These are phyloP conservation scores for Metridium senile DNA, from an alignment of 92 coral and sea anemone genomes.

Conservation along the genomic window DNA sequence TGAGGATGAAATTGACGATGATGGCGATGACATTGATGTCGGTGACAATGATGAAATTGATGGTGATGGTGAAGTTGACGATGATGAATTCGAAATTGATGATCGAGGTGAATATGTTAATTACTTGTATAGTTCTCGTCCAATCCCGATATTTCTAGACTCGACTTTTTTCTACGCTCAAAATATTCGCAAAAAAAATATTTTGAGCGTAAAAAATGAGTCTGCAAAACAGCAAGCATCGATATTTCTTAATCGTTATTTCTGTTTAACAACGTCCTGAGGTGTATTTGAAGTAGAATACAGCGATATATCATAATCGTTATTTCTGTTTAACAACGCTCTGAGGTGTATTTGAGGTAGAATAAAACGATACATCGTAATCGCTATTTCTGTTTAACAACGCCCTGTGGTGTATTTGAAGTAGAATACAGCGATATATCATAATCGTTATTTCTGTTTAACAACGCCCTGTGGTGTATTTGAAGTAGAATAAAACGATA, in stretches of 20 bases:
- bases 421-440: slow-evolving; percentile 52
- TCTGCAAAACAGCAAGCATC: too few relatives aligned
- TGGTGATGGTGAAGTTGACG: too few relatives aligned
- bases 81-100: too few relatives aligned
- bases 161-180: too few relatives aligned
- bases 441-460: background rate
- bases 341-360: slow-evolving; percentile 46
- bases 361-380: slow-evolving; percentile 39
- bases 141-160: too few relatives aligned
- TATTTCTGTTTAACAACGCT: background rate
- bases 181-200: too few relatives aligned
- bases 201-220: too few relatives aligned
- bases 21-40: too few relatives aligned
- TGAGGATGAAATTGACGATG: too few relatives aligned
- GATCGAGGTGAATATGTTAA: too few relatives aligned
- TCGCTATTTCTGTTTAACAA: background rate
- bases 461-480: slow-evolving; percentile 24
- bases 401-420: slow-evolving; percentile 28
- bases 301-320: slow-evolving; percentile 32
- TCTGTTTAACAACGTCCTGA: background rate
- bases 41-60: too few relatives aligned
- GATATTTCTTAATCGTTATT: slow-evolving; percentile 25
- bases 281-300: slow-evolving; percentile 52
- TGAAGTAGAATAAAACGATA: slow-evolving; percentile 53
- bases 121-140: too few relatives aligned